phyloP scores from a whole-genome alignment of 2,113 vertebrate species.

The Oryzias curvinotus region DNA sequence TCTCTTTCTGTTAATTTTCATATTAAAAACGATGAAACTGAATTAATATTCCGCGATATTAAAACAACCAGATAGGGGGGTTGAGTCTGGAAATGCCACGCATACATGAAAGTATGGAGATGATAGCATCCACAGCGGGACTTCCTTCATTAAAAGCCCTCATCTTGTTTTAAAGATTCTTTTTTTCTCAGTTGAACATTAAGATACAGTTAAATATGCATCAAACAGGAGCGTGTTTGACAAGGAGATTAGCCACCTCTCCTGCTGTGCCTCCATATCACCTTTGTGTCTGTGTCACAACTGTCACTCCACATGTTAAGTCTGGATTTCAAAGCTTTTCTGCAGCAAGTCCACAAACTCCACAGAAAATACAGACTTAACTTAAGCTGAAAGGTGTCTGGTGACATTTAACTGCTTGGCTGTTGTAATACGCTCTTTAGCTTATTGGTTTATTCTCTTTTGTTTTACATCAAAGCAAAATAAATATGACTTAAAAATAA shows the following conservation, averaged over 20 bases:
- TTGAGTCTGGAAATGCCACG: conserved; percentile 3
- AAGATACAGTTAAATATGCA: conserved; percentile 45
- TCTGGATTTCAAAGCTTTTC: neutral
- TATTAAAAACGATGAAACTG: neutral
- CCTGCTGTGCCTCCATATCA: neutral
- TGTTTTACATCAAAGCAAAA: too few species aligned
- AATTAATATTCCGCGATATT: neutral
- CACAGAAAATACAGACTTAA: too few species aligned
- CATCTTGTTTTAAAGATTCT: conserved; percentile 21
- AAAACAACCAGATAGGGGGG: neutral
- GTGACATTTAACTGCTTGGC: too few species aligned
- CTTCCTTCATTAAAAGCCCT: conserved; percentile 16
- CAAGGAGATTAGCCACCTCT: conserved; percentile 1
- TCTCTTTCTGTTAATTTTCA: neutral
- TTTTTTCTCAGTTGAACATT: conserved; percentile 7
- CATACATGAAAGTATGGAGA: neutral
- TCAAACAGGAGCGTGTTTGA: conserved; percentile 12
- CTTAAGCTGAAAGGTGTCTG: too few species aligned
- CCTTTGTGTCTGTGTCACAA: neutral
- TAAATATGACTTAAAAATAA: too few species aligned
- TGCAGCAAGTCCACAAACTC: neutral
- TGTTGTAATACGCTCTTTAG: too few species aligned
- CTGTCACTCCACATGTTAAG: neutral
- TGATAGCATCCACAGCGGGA: neutral
- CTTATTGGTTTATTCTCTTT: too few species aligned